phyloP scores from a whole-genome alignment of 1,140 invertebrate species.

The Cardiocondyla obscurior region DNA sequence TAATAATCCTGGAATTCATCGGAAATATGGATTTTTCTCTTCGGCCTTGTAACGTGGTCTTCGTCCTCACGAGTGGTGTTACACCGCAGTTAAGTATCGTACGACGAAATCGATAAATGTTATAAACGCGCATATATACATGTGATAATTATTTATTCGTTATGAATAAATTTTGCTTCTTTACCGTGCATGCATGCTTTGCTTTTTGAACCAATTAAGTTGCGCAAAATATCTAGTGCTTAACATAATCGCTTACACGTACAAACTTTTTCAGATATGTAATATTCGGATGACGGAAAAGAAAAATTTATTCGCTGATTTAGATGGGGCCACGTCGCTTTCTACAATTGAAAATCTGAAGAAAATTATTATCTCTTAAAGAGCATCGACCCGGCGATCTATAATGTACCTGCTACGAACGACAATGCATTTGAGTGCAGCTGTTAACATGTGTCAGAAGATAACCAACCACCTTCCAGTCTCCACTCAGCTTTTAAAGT shows the following conservation, averaged over 20 bases:
- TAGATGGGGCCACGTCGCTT: too few species aligned
- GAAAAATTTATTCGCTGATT: too few species aligned
- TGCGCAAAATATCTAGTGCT: background rate
- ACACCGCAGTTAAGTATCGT: background rate
- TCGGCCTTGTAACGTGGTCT: slow-evolving; percentile 26
- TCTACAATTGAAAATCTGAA: background rate
- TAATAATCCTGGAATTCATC: background rate
- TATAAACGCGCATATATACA: slow-evolving; percentile 3
- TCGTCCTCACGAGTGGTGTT: slow-evolving; percentile 9
- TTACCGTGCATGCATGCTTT: background rate
- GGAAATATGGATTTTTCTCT: slow-evolving; percentile 25
- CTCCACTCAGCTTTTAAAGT: slow-evolving; percentile 59
- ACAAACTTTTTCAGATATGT: background rate
- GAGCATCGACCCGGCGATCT: slow-evolving; percentile 14
- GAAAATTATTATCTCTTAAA: slow-evolving; percentile 10
- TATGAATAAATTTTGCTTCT: background rate
- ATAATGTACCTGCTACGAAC: slow-evolving; percentile 2
- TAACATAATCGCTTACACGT: background rate
- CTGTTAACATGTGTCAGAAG: slow-evolving; percentile 51
- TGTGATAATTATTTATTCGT: background rate
- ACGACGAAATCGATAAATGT: slow-evolving; percentile 24
- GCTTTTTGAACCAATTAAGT: background rate
- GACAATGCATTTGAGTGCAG: slow-evolving; percentile 51
- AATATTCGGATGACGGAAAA: too few species aligned
- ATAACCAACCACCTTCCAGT: background rate